Evolutionary conservation across 2,888 invertebrate genomes (phyloP), one percentile per base, ranked within the genome.

Genomic region (Allygus modestus): DNA sequence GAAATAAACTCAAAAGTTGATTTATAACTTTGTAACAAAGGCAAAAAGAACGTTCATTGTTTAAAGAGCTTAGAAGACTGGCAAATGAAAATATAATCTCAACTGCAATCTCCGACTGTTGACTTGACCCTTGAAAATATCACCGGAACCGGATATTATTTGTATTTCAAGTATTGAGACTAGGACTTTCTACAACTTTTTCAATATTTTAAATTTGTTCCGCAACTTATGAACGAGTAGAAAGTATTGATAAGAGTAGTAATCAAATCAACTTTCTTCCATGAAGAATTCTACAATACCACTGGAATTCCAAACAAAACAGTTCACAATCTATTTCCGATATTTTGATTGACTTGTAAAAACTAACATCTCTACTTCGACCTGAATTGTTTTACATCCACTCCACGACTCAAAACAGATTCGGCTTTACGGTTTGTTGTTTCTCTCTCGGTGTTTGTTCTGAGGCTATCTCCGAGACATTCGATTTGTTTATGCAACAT

Each of bases 271-370:
- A 37, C 37, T 37, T 37, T 37, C 5, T 37, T 37, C 37, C 37
- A 37, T 4, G 5, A 37, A 9, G 37, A 37, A 37, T 9, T 4
- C 9, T 9, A 37, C 37, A 46, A 46, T 46, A 15, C 17, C 46
- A 46, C 46, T 46, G 12, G 7, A 37, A 54, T 54, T 65, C 65
- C 65, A 31, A 65, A 23, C 58, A 12, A 23, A 58, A 23, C 20
- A 12, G 28, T 65, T 65, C 28, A 31, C 28, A 65, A 28, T 65
- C 65, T 65, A 65, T 65, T 65, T 65, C 31, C 4, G 65, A 7
- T 31, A 31, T 65, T 65, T 65, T 65, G 28, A 12, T 65, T 65
- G 65, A 31, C 65, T 31, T 31, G 65, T 65, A 65, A 65, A 65
- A 65, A 65, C 28, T 28, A 65, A 28, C 31, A 65, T 31, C 17